Conservation (phyloP, 2,888 invertebrate genomes). For the Ischnus inquisitorius region DNA sequence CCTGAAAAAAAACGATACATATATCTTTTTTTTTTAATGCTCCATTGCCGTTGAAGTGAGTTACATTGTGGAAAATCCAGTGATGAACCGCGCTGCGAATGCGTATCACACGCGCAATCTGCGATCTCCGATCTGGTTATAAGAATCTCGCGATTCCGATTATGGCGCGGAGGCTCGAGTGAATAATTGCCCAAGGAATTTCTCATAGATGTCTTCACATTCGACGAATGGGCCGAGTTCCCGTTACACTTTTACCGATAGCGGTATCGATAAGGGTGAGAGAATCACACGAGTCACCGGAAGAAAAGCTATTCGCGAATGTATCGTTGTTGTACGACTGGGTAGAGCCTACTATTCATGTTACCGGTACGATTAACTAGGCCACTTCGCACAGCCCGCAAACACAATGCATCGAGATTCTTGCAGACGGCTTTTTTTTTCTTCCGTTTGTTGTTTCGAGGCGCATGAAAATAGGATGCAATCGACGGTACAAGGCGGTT, state of each 20-base stretch:
- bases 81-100: not conserved
- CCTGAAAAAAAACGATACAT: too few relatives aligned
- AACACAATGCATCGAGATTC: slow-evolving; percentile 18
- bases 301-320: not conserved
- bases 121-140: not conserved
- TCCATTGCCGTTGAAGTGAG: not conserved
- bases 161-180: not conserved
- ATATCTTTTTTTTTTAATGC: too few relatives aligned
- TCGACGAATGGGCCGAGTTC: too few relatives aligned
- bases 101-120: slow-evolving; percentile 10
- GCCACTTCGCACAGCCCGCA: slow-evolving; percentile 44
- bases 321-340: not conserved
- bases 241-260: too few relatives aligned
- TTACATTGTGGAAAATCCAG: slow-evolving; percentile 12
- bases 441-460: slow-evolving; percentile 36
- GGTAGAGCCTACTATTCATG: slow-evolving; percentile 17
- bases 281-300: not conserved
- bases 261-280: not conserved
- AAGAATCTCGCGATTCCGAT: not conserved
- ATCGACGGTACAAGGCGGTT: slow-evolving; percentile 18
- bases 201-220: too few relatives aligned
- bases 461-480: slow-evolving; percentile 12
- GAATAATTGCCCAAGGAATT: too few relatives aligned
- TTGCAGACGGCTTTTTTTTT: not conserved
- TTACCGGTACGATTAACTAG: not conserved